Percentiles rank a stretch among this genome's conserved stretches.
phyloP scores from a whole-genome alignment of 2,797 vertebrate genomes.

The Sebastolobus altivelis region DNA sequence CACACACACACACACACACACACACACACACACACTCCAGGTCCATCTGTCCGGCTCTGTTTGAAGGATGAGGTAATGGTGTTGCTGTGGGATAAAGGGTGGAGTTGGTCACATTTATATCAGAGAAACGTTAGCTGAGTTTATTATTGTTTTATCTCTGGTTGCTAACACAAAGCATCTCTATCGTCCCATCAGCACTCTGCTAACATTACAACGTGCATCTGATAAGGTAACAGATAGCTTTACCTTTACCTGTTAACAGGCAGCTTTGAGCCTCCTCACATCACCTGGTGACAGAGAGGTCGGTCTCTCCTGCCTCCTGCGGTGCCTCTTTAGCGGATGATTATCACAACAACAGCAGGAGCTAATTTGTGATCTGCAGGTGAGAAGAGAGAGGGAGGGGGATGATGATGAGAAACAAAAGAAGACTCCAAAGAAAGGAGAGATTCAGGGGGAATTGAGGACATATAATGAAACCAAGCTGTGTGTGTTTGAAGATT shows the following conservation, averaged over 20 bases:
- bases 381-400: conserved; percentile 22
- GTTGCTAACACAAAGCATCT: conserved; percentile 25
- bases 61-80: conserved; percentile 80
- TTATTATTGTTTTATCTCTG: conserved; percentile 23
- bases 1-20: conserved; percentile 28
- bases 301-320: conserved; percentile 19
- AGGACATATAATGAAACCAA: background rate
- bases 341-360: conserved; percentile 62
- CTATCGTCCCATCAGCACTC: conserved; percentile 15
- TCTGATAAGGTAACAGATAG: conserved; percentile 27
- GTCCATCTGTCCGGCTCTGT: conserved; percentile 66
- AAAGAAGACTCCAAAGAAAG: conserved; percentile 15
- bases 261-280: conserved; percentile 39
- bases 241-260: conserved; percentile 27
- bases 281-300: conserved; percentile 50
- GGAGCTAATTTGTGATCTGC: conserved; percentile 61
- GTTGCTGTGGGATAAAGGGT: conserved; percentile 15
- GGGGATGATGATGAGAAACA: background rate
- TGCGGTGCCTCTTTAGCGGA: conserved; percentile 63
- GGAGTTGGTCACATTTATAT: background rate
- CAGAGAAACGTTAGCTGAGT: background rate
- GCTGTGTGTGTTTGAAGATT: background rate
- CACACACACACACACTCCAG: conserved; percentile 20
- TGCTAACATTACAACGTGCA: conserved; percentile 25
- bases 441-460: background rate